Evolutionary conservation across 2,888 invertebrate genomes (phyloP), one percentile per base, ranked within the genome.

Genomic region (Harmothoe impar): DNA sequence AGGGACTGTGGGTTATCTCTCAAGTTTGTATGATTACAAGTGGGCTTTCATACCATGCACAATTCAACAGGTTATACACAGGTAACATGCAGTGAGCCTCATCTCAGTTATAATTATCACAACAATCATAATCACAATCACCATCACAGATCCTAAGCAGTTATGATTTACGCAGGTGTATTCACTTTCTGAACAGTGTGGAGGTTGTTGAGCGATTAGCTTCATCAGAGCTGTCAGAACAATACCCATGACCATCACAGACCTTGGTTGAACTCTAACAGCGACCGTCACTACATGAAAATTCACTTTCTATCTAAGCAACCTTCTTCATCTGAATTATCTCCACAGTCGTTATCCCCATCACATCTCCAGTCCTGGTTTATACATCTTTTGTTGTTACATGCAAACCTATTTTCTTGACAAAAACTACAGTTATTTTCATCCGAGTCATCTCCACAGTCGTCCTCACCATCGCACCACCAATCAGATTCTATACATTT

Each of bases 361-460:
- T 62, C 62, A 62, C 62, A 62, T n/a, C 62, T 20, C 62, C 62
- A 62, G 62, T 20, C 20, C 15, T 5, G 1, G 20, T 62, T 62
- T n/a, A 62, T 62, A n/a, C 62, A 62, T 62, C n/a, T 62, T 62
- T 62, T 3, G 15, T 62, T 62, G 62, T 62, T n/a, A 62, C 62
- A 62, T 62, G 3, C 12, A 20, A 62, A 62, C 12, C 54, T 10
- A 17, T 17, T 52, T 52, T 52, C 54, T 15, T 52, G n/a, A n/a
- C n/a, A n/a, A n/a, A n/a, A 43, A 43, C 43, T 43, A 43, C 43
- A 43, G 43, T 43, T 43, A 7, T 10, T 43, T 43, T 43, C 43
- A 43, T 43, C 43, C 10, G 43, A 43, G 10, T 20, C n/a, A 62
- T 62, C 62, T 20, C 62, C 62, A 62, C 62, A 62, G 15, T 62